Evolutionary conservation across 2,113 vertebrate species (phyloP).

Genomic region (Tyrannus savana): DNA sequence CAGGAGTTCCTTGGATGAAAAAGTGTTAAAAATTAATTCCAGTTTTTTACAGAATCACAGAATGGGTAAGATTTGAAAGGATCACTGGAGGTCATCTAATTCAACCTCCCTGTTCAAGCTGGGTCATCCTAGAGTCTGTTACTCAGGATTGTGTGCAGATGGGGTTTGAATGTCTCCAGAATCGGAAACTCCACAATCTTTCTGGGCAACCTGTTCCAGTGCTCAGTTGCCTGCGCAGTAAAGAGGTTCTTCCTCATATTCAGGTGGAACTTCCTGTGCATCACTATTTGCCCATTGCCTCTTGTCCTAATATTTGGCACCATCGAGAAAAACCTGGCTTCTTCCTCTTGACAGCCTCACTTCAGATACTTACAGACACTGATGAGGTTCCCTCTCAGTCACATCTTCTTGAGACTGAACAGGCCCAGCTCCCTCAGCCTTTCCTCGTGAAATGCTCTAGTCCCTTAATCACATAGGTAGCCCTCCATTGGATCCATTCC

Average conservation of each 20-base stretch:
- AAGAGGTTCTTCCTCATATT: neutral
- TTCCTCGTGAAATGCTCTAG: neutral
- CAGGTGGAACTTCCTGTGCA: neutral
- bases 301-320: neutral
- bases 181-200: neutral
- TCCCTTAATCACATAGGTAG: neutral
- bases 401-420: neutral
- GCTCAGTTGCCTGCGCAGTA: neutral
- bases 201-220: neutral
- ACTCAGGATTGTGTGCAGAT: neutral
- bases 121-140: fast-evolving
- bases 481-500: neutral
- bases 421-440: neutral
- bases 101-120: neutral
- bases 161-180: neutral
- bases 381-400: neutral
- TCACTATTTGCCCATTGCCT: neutral
- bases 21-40: neutral
- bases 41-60: neutral
- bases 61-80: neutral
- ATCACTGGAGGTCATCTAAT: neutral
- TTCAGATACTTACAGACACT: neutral
- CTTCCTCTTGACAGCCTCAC: neutral
- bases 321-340: neutral
- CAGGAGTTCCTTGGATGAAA: neutral